Evolutionary conservation across 2,888 invertebrate genomes (phyloP).

Genomic region (Polyommatus icarus): DNA sequence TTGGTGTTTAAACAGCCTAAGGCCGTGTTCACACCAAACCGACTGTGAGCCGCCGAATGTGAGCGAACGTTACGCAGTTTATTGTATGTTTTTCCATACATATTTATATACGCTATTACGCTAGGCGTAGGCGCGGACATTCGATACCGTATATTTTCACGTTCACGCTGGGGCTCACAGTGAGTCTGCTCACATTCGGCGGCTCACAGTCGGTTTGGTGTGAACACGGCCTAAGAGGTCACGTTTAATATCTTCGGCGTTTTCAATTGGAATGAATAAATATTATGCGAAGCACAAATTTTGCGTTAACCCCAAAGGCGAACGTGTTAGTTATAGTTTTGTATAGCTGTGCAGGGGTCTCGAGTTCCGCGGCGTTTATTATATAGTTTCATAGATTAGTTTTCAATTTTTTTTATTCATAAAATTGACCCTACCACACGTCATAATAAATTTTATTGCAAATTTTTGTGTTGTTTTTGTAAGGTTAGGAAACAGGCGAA

Average conservation of each 20-base stretch:
- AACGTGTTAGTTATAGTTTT: slow-evolving; percentile 44
- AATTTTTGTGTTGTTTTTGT: slow-evolving; percentile 14
- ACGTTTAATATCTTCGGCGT: slow-evolving; percentile 33
- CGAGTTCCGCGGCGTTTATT: slow-evolving; percentile 53
- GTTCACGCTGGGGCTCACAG: too few species aligned
- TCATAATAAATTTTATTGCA: slow-evolving; percentile 61
- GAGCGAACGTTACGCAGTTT: too few species aligned
- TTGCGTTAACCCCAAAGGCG: slow-evolving; percentile 42
- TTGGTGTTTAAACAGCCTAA: neutral
- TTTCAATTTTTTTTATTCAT: slow-evolving; percentile 51
- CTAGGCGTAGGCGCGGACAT: too few species aligned
- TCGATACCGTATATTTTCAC: too few species aligned
- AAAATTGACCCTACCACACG: slow-evolving; percentile 69
- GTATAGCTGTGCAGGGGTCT: slow-evolving; percentile 53
- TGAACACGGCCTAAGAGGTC: slow-evolving; percentile 33
- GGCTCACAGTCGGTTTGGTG: neutral
- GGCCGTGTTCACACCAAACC: too few species aligned
- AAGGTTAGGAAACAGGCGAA: neutral
- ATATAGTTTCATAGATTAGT: slow-evolving; percentile 59
- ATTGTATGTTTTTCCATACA: too few species aligned
- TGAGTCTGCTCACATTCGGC: too few species aligned
- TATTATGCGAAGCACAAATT: slow-evolving; percentile 49
- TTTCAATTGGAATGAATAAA: slow-evolving; percentile 13
- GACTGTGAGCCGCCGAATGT: too few species aligned
- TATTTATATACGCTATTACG: too few species aligned